Base-by-base conservation (phyloP, 2,113 vertebrate species). In the Philantomba maxwellii region DNA sequence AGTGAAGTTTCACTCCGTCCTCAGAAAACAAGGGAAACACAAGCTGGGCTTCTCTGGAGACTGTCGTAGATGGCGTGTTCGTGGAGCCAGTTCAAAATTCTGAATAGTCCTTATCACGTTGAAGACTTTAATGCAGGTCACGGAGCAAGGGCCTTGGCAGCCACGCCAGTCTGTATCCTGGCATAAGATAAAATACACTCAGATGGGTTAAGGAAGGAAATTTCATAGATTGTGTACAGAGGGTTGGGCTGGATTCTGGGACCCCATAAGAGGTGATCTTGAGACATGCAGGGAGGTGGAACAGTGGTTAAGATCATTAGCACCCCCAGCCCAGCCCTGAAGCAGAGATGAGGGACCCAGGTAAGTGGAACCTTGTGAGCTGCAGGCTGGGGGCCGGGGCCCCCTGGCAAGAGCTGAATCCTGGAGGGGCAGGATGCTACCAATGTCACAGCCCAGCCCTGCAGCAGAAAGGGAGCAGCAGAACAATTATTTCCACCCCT, bases 61-160 rank as follows among this genome's bases (percentile, higher is more conserved):
- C 11, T 26, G 8, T 45, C 3, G 5, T 1, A 9, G 33, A 21
- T n/a, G 83, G 49, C 1, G 4, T 10, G 17, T 19, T 30, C 36
- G 10, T 30, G 51, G 7, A 95, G 28, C 2, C 19, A 14, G 49
- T 21, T 81, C 23, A 45, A 91, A 58, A 53, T 33, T 60, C 51
- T 6, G 60, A 77, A 13, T 11, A 87, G 10, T 62, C 3, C 8
- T 88, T 75, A 58, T 62, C 36, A 39, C 26, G 21, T 17, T 53
- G 86, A 57, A 75, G 77, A 49, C 19, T 33, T 36, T 33, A 39
- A 11, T 57, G 51, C 3, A 91, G 43, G 47, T 30, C 75, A 6
- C 2, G 1, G 49, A 82, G 26, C 33, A 45, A 86, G 21, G 49
- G 33, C 28, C 43, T 85, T 49, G n/a, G 58, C 10, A 33, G n/a